Evolutionary conservation across 53 echinoderm and acorn worm genomes (phyloP), one percentile per base, ranked within the genome.

Genomic region (Crossaster papposus): DNA sequence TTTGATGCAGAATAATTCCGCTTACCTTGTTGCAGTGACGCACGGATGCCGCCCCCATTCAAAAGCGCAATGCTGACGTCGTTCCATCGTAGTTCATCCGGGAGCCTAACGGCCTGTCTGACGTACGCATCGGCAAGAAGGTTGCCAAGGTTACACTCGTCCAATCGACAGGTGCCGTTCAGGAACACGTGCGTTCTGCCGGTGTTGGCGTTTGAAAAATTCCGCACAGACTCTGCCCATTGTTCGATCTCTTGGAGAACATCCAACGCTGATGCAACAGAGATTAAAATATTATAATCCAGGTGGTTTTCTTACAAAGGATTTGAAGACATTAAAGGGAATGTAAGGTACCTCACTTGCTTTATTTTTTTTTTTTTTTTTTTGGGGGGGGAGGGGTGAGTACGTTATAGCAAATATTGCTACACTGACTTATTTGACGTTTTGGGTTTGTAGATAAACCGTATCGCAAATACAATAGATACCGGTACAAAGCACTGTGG

Each of bases 121-220:
- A 99, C 87, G 83, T 91, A 91, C 1, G 89, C 92, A 58, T 99
- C 99, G 2, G 95, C 53, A 1, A 98, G 79, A 18, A 96, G 36
- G 73, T 99, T 99, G 23, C 99, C 99, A 18, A 99, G 87, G 88
- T 99, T 99, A 64, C 99, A 99, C 75, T 99, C 99, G 24, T 62
- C 78, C 33, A 92, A 36, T 9, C 99, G 95, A 74, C 99, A 99
- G 51, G 54, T 62, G 2, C 96, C 95, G 32, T 99, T 92, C 15
- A 99, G 92, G 14, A 86, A 72, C 2, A 95, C 94, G 54, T 95
- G 86, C 2, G 94, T 89, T 54, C 86, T 65, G 1, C 95, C 99
- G 65, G 96, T 79, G 62, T 82, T 77, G 20, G 65, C 72, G 10
- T 51, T 72, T 30, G 93, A 93, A 2, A 89, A 78, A 33, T 93